These are phyloP conservation scores for Eurosta solidaginis DNA, from an alignment of 1,140 invertebrate genomes.

Conservation along the genomic window DNA sequence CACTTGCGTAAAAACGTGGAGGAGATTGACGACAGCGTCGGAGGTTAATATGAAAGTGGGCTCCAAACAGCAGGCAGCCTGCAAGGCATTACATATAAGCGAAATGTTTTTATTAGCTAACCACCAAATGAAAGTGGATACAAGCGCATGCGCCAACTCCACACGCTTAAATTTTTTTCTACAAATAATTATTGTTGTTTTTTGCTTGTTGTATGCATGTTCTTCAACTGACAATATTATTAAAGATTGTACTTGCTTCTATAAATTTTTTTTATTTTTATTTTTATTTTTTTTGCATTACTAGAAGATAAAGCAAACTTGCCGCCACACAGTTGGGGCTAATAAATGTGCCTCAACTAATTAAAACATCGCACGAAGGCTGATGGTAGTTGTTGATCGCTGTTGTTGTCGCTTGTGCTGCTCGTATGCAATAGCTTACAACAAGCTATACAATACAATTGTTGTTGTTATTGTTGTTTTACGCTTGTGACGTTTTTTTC, in stretches of 20 bases:
- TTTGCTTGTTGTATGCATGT: not conserved
- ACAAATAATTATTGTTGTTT: not conserved
- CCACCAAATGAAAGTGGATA: not conserved
- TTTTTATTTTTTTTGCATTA: not conserved
- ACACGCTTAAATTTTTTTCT: not conserved
- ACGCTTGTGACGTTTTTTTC: not conserved
- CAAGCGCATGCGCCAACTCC: not conserved
- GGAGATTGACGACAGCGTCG: not conserved
- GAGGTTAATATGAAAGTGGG: not conserved
- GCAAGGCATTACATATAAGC: not conserved
- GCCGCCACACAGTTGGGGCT: slow-evolving; percentile 32
- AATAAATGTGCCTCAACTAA: slow-evolving; percentile 49
- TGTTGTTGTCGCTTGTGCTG: not conserved
- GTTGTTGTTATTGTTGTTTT: not conserved
- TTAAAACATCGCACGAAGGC: slow-evolving; percentile 55
- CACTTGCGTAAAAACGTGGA: not conserved
- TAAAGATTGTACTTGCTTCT: not conserved
- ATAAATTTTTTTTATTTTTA: not conserved
- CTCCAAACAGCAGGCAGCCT: not conserved
- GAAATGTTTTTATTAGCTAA: not conserved
- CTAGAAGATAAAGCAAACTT: slow-evolving; percentile 24
- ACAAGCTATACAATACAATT: no score
- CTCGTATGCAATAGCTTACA: no score
- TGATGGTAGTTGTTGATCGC: not conserved
- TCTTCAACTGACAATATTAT: not conserved